A percentile compares a stretch with the other conserved stretches of the same genome.
Evolutionary conservation across 2,113 vertebrate genomes (phyloP).

Genomic region (Micronisus gabar): DNA sequence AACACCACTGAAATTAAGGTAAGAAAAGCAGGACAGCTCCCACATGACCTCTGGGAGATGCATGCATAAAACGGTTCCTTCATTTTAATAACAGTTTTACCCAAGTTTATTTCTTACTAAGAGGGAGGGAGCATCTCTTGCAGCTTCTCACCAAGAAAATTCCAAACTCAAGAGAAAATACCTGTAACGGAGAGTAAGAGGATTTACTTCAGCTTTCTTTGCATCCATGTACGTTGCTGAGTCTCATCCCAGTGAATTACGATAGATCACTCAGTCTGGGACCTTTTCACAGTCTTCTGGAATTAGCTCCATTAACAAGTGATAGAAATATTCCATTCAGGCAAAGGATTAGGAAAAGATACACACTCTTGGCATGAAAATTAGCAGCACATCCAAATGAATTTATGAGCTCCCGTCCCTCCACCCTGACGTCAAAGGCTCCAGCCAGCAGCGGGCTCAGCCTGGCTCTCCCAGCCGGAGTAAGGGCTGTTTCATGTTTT

Average conservation of each 20-base stretch:
- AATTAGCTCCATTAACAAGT: not conserved
- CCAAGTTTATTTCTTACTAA: not conserved
- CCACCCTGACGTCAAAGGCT: not conserved
- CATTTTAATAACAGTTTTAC: not conserved
- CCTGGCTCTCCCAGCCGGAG: too few species aligned
- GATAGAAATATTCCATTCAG: not conserved
- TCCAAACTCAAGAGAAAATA: not conserved
- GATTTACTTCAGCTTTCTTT: not conserved
- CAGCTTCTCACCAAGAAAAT: not conserved
- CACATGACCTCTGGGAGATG: not conserved
- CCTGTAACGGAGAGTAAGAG: not conserved
- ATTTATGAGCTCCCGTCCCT: not conserved
- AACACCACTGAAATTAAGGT: not conserved
- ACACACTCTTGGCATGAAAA: not conserved
- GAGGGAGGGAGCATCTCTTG: not conserved
- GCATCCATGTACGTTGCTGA: not conserved
- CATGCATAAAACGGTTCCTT: not conserved
- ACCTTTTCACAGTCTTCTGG: not conserved
- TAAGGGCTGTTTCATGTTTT: not conserved
- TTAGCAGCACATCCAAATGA: accelerated
- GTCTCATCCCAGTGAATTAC: not conserved
- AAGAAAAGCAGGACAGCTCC: not conserved
- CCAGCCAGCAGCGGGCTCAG: not conserved
- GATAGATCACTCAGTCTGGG: not conserved
- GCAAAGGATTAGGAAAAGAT: not conserved